A percentile compares a stretch with the other conserved stretches of the same genome.
Conservation (phyloP, 2,888 invertebrate species). For the Rutpela maculata region DNA sequence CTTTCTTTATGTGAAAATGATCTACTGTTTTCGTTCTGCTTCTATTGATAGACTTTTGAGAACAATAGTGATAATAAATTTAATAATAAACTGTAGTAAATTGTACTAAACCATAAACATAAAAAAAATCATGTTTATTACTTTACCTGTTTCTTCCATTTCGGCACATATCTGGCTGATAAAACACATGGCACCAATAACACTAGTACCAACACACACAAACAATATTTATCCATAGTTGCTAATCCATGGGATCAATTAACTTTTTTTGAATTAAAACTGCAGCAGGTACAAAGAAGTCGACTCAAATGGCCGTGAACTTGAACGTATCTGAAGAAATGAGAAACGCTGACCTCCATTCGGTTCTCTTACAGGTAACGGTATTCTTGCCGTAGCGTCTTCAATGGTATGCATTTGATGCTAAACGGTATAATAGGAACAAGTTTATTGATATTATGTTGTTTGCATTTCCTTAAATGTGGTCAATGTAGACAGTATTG, state of each 20-base stretch:
- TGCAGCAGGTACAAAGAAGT: neutral
- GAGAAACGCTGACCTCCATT: slow-evolving; percentile 57
- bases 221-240: slow-evolving; percentile 24
- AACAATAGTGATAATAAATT: no score
- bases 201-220: slow-evolving; percentile 38
- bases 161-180: slow-evolving; percentile 80
- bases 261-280: neutral
- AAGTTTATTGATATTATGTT: neutral
- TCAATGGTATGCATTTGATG: slow-evolving; percentile 32
- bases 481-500: neutral
- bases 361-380: slow-evolving; percentile 67
- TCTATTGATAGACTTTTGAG: no score
- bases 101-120: no score
- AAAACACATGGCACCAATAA: slow-evolving; percentile 55
- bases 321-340: slow-evolving; percentile 61
- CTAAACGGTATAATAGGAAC: neutral
- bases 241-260: slow-evolving; percentile 17
- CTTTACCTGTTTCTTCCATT: slow-evolving; percentile 88
- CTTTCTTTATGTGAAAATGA: no score
- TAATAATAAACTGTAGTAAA: no score
- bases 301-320: slow-evolving; percentile 67
- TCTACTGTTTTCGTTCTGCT: no score
- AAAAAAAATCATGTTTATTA: neutral
- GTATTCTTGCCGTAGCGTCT: slow-evolving; percentile 56
- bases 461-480: neutral